Evolutionary conservation across 53 echinoderm and acorn worm genomes (phyloP).

Genomic region (Patiria pectinifera): DNA sequence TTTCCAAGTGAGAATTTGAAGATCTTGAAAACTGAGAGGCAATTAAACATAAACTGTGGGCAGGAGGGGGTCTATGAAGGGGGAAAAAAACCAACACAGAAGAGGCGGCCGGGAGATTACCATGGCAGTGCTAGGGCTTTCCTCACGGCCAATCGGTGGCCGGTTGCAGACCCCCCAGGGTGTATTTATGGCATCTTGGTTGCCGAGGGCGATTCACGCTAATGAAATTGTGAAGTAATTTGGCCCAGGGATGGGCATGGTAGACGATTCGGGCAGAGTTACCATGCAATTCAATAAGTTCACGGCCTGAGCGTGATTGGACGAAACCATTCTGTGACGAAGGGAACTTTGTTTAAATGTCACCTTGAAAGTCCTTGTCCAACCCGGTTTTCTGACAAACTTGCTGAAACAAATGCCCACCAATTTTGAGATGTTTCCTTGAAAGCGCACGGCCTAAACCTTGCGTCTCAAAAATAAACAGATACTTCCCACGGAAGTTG

Average conservation of each 20-base stretch:
- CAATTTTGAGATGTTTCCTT: not conserved
- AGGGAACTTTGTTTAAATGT: not conserved
- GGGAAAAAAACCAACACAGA: not conserved
- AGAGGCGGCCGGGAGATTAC: conserved; percentile 29
- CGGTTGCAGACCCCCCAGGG: not conserved
- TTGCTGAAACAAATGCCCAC: not conserved
- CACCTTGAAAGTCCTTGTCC: not conserved
- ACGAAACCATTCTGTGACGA: not conserved
- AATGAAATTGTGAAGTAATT: conserved; percentile 61
- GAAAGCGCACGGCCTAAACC: not conserved
- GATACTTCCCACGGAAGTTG: not conserved
- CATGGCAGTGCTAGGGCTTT: not conserved
- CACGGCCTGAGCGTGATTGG: not conserved
- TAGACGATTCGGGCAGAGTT: conserved; percentile 42
- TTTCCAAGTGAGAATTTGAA: conserved; percentile 14
- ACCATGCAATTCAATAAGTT: conserved; percentile 58
- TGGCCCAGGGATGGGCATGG: conserved; percentile 29
- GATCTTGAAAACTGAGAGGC: conserved; percentile 3
- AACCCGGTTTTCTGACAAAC: not conserved
- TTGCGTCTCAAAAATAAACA: not conserved
- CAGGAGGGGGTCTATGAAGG: not conserved
- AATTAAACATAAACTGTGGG: conserved; percentile 6
- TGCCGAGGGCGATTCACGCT: conserved; percentile 26
- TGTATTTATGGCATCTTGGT: conserved; percentile 25
- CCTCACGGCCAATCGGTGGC: conserved; percentile 33